A percentile compares a stretch with the other conserved stretches of the same genome.
Evolutionary conservation across 2,113 vertebrate species (phyloP).

Genomic region (Vulpes vulpes): DNA sequence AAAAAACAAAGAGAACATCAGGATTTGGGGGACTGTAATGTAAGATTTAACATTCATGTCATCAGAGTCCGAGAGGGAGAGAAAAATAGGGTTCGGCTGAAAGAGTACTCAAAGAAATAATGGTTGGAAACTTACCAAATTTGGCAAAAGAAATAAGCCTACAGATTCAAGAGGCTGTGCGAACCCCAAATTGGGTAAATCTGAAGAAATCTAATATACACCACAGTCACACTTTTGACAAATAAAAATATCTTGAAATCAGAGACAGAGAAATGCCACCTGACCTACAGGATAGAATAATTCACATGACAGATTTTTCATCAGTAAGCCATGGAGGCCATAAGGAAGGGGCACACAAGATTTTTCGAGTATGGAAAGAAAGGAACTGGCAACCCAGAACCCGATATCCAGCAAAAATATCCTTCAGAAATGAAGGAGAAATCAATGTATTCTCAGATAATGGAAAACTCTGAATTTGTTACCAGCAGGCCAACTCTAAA

Average conservation of each 20-base stretch:
- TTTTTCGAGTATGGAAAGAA: constrained; percentile 28
- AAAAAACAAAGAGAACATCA: background rate
- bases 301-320: constrained; percentile 30
- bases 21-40: background rate
- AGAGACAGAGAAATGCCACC: constrained; percentile 25
- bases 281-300: background rate
- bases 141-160: background rate
- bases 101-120: constrained; percentile 20
- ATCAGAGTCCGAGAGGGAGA: background rate
- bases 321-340: background rate
- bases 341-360: background rate
- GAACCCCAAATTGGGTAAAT: background rate
- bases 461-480: constrained; percentile 15
- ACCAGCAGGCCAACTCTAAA: constrained; percentile 15
- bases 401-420: constrained; percentile 20
- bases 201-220: background rate
- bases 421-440: background rate
- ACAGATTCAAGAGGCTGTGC: background rate
- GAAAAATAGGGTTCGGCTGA: background rate
- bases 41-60: background rate
- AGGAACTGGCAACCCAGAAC: background rate
- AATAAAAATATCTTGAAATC: constrained; percentile 23
- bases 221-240: background rate
- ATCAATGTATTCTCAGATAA: constrained; percentile 31
- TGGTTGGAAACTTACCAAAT: background rate